Conservation (phyloP, 2,113 vertebrate genomes). For the Arizona elegans region DNA sequence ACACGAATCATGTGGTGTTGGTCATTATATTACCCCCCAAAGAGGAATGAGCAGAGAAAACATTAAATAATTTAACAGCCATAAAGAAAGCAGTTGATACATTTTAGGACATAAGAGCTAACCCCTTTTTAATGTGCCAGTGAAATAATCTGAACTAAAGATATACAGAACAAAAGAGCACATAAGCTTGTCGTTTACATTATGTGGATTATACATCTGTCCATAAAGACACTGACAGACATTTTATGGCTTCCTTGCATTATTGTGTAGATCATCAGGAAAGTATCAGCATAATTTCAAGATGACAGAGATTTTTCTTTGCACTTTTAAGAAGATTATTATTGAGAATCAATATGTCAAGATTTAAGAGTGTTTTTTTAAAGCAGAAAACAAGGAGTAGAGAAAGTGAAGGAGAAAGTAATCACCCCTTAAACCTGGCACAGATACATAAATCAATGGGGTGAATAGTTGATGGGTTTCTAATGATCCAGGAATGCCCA, state of each 20-base stretch:
- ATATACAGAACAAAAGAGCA: neutral
- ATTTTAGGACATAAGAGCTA: constrained; percentile 24
- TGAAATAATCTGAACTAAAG: constrained; percentile 22
- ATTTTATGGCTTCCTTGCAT: constrained; percentile 24
- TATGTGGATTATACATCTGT: constrained; percentile 6
- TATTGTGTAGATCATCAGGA: constrained; percentile 4
- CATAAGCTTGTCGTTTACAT: constrained; percentile 3
- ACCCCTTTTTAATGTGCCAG: constrained; percentile 26
- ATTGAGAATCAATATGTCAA: constrained; percentile 31
- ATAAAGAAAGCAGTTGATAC: constrained; percentile 31
- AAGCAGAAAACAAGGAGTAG: neutral
- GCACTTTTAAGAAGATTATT: constrained; percentile 20
- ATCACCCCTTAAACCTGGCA: neutral
- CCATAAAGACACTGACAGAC: constrained; percentile 19
- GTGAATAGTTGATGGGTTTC: neutral
- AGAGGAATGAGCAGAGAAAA: constrained; percentile 18
- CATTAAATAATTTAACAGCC: constrained; percentile 31
- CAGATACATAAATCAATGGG: neutral
- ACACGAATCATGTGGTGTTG: constrained; percentile 18
- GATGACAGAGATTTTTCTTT: neutral
- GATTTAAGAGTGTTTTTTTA: neutral
- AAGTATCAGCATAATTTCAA: constrained; percentile 23
- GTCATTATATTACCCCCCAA: constrained; percentile 6
- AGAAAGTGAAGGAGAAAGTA: constrained; percentile 11
- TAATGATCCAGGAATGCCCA: neutral